Evolutionary conservation across 2,888 invertebrate genomes (phyloP).

Genomic region (Crossocerus cetratus): DNA sequence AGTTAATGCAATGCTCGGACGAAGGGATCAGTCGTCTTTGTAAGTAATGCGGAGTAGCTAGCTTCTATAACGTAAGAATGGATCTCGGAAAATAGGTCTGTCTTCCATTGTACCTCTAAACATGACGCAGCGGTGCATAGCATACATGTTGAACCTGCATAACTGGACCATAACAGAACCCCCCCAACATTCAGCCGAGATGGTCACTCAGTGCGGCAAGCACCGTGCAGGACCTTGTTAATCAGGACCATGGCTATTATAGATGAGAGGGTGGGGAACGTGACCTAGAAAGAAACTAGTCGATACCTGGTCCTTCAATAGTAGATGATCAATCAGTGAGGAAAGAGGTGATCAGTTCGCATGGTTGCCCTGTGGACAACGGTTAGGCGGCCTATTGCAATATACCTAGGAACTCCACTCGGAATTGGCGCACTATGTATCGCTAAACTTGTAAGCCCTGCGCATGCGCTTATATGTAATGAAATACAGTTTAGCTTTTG

Average conservation of each 20-base stretch:
- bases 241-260: too few species aligned
- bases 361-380: too few species aligned
- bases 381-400: too few species aligned
- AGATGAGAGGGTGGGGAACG: too few species aligned
- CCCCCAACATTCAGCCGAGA: too few species aligned
- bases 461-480: too few species aligned
- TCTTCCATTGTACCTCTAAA: conserved; percentile 26
- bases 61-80: conserved; percentile 19
- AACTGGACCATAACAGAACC: conserved; percentile 11
- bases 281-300: too few species aligned
- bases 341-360: neutral
- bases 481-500: too few species aligned
- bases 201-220: neutral
- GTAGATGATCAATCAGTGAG: neutral
- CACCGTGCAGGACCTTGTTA: too few species aligned
- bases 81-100: conserved; percentile 27
- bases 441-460: too few species aligned
- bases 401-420: too few species aligned
- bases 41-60: conserved; percentile 13
- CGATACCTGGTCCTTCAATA: neutral
- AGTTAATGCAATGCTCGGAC: conserved; percentile 45
- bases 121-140: conserved; percentile 4
- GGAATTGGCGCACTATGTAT: too few species aligned
- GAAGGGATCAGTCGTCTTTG: conserved; percentile 43
- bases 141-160: conserved; percentile 15